Evolutionary conservation across 2,888 invertebrate species (phyloP).

Genomic region (Spicauda simplicius): DNA sequence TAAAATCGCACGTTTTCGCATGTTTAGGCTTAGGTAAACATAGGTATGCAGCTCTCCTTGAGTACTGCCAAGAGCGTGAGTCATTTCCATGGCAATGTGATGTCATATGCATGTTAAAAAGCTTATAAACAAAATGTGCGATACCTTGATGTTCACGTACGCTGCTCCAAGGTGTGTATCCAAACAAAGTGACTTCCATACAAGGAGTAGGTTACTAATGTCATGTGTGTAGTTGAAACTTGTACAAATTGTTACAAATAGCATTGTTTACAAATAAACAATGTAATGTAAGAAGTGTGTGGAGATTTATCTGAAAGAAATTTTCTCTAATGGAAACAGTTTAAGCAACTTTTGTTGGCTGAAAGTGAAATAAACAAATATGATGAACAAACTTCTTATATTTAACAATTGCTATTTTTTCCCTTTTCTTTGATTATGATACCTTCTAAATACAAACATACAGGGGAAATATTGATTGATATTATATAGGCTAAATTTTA

Average conservation of each 20-base stretch:
- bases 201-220: not conserved
- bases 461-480: too few relatives aligned
- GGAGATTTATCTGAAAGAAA: too few relatives aligned
- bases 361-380: too few relatives aligned
- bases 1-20: constrained; percentile 34
- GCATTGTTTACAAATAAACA: not conserved
- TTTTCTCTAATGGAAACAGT: too few relatives aligned
- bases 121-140: constrained; percentile 61
- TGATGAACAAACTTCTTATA: too few relatives aligned
- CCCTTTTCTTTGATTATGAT: too few relatives aligned
- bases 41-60: constrained; percentile 46
- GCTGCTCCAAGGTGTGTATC: constrained; percentile 7
- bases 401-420: too few relatives aligned
- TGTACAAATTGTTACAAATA: not conserved
- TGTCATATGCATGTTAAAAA: constrained; percentile 70
- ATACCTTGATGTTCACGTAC: constrained; percentile 38
- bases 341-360: too few relatives aligned
- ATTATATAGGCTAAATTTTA: too few relatives aligned
- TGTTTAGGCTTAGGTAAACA: constrained; percentile 38
- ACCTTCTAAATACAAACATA: too few relatives aligned
- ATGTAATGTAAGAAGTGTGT: not conserved
- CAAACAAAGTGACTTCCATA: constrained; percentile 39
- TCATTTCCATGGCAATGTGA: constrained; percentile 73
- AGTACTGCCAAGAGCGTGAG: constrained; percentile 57
- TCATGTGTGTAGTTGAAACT: too few relatives aligned